Percentiles rank a stretch among this genome's conserved stretches.
phyloP scores from a whole-genome alignment of 2,888 invertebrate genomes.

The Coleophora flavipennella region DNA sequence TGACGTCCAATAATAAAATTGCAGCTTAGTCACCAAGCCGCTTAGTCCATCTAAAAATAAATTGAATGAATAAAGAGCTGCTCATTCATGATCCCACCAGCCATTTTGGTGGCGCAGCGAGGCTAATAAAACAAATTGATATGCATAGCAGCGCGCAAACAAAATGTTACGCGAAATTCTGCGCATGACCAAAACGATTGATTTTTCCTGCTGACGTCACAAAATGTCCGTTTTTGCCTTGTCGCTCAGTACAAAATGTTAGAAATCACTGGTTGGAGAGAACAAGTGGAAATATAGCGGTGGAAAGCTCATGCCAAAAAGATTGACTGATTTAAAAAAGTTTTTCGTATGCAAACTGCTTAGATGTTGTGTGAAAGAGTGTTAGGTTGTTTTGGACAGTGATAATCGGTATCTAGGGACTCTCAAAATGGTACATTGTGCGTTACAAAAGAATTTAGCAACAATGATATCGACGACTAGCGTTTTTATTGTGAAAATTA shows the following conservation, averaged over 20 bases:
- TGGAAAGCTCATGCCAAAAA: slow-evolving; percentile 19
- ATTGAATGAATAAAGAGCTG: background rate
- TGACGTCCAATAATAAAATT: no score
- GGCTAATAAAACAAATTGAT: no score
- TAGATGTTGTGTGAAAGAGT: slow-evolving; percentile 6
- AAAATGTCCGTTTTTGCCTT: background rate
- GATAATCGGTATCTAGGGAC: slow-evolving; percentile 1
- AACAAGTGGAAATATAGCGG: slow-evolving; percentile 42
- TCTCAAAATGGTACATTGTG: no score
- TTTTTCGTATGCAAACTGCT: background rate
- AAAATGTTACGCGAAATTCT: slow-evolving; percentile 14
- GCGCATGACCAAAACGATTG: no score
- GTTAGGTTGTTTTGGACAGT: background rate
- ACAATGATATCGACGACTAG: slow-evolving; percentile 17
- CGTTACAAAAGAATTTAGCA: slow-evolving; percentile 33
- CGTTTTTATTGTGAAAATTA: slow-evolving; percentile 13
- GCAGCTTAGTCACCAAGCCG: no score
- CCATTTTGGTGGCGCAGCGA: no score
- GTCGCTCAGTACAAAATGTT: background rate
- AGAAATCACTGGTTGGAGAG: background rate
- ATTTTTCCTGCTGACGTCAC: no score
- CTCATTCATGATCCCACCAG: no score
- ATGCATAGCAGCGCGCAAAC: background rate
- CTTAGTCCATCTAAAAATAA: slow-evolving; percentile 8
- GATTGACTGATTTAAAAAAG: background rate